phyloP scores from a whole-genome alignment of 2,797 vertebrate genomes.

The Spinibarbus caldwelli region DNA sequence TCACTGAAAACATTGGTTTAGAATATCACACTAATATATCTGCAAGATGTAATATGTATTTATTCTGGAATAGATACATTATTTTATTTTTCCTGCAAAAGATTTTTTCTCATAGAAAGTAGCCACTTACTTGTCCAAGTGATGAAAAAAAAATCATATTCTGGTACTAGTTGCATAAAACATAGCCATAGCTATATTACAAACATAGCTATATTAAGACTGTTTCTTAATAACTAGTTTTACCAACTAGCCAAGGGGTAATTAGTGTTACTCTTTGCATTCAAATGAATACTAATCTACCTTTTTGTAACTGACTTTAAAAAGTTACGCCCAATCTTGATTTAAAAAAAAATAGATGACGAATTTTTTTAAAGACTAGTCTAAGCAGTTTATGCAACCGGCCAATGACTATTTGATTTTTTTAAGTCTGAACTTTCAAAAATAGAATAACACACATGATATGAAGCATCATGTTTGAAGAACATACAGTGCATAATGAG shows the following conservation, averaged over 20 bases:
- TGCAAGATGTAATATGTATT: background rate
- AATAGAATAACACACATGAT: background rate
- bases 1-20: background rate
- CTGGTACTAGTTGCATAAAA: background rate
- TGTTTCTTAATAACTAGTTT: background rate
- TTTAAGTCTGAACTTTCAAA: background rate
- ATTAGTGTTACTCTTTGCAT: no score
- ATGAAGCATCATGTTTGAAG: background rate
- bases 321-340: no score
- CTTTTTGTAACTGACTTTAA: background rate
- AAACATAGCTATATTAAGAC: background rate
- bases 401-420: background rate
- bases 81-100: background rate
- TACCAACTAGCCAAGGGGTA: background rate
- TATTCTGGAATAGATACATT: background rate
- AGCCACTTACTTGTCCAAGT: background rate
- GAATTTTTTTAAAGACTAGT: no score
- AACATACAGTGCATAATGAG: background rate
- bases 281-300: no score
- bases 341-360: no score
- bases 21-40: background rate
- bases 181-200: no score
- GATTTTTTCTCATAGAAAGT: background rate
- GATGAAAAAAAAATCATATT: background rate
- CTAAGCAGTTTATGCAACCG: no score